These are phyloP conservation scores for Microtus richardsoni DNA, from an alignment of 2,113 vertebrate species.

Conservation along the genomic window DNA sequence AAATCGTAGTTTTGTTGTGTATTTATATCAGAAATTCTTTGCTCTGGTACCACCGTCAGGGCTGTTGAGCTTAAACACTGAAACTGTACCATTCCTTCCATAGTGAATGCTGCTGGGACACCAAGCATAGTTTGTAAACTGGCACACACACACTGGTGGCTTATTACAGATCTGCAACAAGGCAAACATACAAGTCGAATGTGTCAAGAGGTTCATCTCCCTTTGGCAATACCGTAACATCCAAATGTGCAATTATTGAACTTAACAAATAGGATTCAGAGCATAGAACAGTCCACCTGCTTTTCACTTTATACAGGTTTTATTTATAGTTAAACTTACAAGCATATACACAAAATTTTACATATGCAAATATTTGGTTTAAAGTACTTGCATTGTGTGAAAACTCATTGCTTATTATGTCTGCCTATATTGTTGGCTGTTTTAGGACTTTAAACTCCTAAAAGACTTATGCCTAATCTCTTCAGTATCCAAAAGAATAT, in stretches of 20 bases:
- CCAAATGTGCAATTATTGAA: neutral
- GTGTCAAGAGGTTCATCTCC: neutral
- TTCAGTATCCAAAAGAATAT: slow-evolving; percentile 26
- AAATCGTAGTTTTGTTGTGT: neutral
- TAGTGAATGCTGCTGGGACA: neutral
- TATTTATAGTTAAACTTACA: neutral
- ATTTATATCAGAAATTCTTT: neutral
- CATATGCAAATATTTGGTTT: neutral
- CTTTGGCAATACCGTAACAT: neutral
- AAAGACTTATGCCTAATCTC: slow-evolving; percentile 17
- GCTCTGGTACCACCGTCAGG: neutral
- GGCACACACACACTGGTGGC: neutral
- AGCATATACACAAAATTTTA: neutral
- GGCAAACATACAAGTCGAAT: neutral
- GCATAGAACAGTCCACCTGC: neutral
- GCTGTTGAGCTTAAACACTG: neutral
- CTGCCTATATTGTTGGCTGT: neutral
- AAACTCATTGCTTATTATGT: neutral
- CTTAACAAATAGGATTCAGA: neutral
- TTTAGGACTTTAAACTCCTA: neutral
- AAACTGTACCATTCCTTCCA: neutral
- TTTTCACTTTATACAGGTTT: neutral
- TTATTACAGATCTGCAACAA: neutral
- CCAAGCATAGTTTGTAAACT: neutral
- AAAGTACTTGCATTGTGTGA: neutral